Evolutionary conservation across 2,888 invertebrate genomes (phyloP).

Genomic region (Diloba caeruleocephala): DNA sequence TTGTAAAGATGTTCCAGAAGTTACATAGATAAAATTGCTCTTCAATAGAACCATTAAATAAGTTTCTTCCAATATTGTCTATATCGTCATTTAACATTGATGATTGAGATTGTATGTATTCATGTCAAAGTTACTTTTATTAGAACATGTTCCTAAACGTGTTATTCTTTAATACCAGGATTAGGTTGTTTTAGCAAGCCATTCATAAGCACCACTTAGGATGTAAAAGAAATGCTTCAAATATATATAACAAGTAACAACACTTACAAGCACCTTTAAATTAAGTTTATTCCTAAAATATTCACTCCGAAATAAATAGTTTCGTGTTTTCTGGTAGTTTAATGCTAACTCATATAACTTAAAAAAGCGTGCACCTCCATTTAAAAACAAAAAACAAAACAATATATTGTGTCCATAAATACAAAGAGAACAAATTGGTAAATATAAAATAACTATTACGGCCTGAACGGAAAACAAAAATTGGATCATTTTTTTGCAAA

Average conservation of each 20-base stretch:
- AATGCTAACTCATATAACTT: slow-evolving; percentile 5
- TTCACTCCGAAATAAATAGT: slow-evolving; percentile 18
- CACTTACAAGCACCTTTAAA: slow-evolving; percentile 33
- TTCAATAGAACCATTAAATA: background rate
- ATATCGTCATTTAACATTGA: too few relatives aligned
- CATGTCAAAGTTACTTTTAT: background rate
- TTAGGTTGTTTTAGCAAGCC: slow-evolving; percentile 20
- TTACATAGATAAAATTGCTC: slow-evolving; percentile 10
- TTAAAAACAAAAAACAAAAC: background rate
- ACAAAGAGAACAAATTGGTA: background rate
- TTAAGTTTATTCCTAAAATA: slow-evolving; percentile 27
- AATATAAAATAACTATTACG: background rate
- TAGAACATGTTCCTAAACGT: slow-evolving; percentile 1
- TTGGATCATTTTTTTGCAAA: too few relatives aligned
- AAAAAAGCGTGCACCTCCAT: slow-evolving; percentile 23
- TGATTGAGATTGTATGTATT: too few relatives aligned
- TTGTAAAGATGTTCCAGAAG: slow-evolving; percentile 22
- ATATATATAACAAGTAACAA: slow-evolving; percentile 34
- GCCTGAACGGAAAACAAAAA: background rate
- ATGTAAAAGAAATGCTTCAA: slow-evolving; percentile 5
- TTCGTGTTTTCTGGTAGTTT: slow-evolving; percentile 10
- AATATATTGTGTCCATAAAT: background rate
- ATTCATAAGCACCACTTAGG: slow-evolving; percentile 23
- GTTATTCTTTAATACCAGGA: background rate
- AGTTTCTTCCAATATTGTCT: background rate